phyloP scores from a whole-genome alignment of 2,113 vertebrate species.

The Tor tambroides region DNA sequence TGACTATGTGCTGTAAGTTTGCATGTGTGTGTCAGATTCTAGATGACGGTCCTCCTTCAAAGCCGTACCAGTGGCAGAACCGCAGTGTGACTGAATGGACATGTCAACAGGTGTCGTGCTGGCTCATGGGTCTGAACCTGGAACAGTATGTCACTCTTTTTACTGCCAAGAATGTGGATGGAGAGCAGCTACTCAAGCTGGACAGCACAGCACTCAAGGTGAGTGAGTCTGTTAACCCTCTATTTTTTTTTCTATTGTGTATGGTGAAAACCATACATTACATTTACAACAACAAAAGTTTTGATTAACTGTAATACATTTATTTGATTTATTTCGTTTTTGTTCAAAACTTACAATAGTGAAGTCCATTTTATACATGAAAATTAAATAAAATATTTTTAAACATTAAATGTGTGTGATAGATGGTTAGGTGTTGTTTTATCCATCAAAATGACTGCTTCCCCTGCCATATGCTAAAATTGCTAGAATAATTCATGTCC shows the following conservation, averaged over 20 bases:
- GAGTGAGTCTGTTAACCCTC: slow-evolving; percentile 46
- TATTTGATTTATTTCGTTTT: no score
- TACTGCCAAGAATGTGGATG: slow-evolving; percentile 88
- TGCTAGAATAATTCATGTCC: not conserved
- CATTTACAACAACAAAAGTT: no score
- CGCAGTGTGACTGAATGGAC: slow-evolving; percentile 87
- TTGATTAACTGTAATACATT: no score
- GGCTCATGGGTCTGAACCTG: slow-evolving; percentile 89
- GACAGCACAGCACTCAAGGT: slow-evolving; percentile 91
- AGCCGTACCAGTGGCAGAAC: slow-evolving; percentile 84
- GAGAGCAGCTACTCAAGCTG: slow-evolving; percentile 89
- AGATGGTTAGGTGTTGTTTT: not conserved
- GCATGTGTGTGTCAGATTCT: slow-evolving; percentile 79
- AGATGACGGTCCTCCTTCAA: slow-evolving; percentile 85
- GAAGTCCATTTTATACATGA: no score
- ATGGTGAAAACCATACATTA: not conserved
- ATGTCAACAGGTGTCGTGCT: slow-evolving; percentile 89
- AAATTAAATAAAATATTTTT: no score
- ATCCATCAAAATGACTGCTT: not conserved
- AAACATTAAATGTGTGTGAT: not conserved
- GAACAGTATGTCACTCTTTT: slow-evolving; percentile 92
- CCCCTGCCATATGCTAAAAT: not conserved
- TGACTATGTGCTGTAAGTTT: not conserved
- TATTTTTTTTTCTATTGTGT: not conserved
- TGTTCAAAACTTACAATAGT: no score